Percentiles rank a stretch among this genome's conserved stretches.
Evolutionary conservation across 1,140 invertebrate genomes (phyloP).

Genomic region (Diabrotica virgifera): DNA sequence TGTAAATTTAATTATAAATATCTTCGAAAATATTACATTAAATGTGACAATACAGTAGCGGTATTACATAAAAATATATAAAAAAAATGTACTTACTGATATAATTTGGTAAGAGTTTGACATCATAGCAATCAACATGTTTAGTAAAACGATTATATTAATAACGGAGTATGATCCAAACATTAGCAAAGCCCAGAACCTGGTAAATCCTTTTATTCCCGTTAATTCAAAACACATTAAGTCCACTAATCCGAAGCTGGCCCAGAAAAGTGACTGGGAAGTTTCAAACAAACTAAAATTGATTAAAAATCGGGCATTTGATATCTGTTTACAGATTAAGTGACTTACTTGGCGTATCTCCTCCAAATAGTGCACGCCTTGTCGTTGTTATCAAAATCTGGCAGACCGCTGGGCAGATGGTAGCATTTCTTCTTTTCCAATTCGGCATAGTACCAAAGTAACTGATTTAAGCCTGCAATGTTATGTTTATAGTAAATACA

Average conservation of each 20-base stretch:
- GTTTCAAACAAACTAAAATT: constrained; percentile 78
- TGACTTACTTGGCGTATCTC: constrained; percentile 59
- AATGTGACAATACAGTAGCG: too few species aligned
- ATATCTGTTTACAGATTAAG: not conserved
- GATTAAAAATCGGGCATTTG: not conserved
- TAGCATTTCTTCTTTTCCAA: constrained; percentile 76
- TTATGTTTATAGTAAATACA: not conserved
- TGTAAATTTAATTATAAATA: too few species aligned
- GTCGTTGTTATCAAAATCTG: constrained; percentile 63
- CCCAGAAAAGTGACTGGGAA: constrained; percentile 87
- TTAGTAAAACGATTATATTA: constrained; percentile 81
- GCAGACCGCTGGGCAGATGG: constrained; percentile 55
- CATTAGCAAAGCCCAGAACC: constrained; percentile 79
- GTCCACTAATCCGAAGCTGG: constrained; percentile 81
- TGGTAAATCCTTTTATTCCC: constrained; percentile 73
- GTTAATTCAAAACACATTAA: constrained; percentile 75
- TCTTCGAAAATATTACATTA: too few species aligned
- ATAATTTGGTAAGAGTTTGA: constrained; percentile 84
- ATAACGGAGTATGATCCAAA: constrained; percentile 81
- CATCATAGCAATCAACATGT: constrained; percentile 89
- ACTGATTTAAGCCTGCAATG: constrained; percentile 68
- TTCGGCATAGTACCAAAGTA: constrained; percentile 88
- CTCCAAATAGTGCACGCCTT: constrained; percentile 78
- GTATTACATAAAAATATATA: too few species aligned
- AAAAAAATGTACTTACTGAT: constrained; percentile 47